Percentiles rank a stretch among this genome's conserved stretches.
phyloP scores from a whole-genome alignment of 2,888 invertebrate species.

The Lasioglossum calceatum region DNA sequence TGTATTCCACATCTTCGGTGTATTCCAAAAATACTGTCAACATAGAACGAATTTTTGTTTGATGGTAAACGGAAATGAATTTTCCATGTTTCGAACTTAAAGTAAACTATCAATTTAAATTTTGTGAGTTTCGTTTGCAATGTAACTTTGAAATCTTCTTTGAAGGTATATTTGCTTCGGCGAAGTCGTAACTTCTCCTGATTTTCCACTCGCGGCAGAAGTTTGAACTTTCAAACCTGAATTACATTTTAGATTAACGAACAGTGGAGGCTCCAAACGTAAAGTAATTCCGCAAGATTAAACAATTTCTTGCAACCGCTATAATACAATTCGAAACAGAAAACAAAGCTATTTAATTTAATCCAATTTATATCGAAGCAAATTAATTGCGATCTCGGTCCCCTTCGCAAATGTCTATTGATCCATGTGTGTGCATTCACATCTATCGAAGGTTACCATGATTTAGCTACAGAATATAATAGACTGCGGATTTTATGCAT shows the following conservation, averaged over 20 bases:
- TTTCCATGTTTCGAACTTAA: neutral
- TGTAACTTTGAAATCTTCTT: constrained; percentile 1
- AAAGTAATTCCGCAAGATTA: neutral
- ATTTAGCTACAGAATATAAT: neutral
- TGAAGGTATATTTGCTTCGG: neutral
- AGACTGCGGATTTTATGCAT: too few relatives aligned
- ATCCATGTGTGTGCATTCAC: too few relatives aligned
- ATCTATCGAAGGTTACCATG: neutral
- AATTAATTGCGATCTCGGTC: neutral
- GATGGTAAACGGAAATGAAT: neutral
- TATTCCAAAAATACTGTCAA: neutral
- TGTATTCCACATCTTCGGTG: too few relatives aligned
- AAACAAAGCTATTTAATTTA: neutral
- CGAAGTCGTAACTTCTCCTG: neutral
- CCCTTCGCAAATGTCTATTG: neutral
- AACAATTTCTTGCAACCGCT: neutral
- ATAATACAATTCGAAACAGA: neutral
- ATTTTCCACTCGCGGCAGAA: neutral
- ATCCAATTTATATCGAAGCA: neutral
- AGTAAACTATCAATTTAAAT: constrained; percentile 10
- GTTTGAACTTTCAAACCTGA: constrained; percentile 1
- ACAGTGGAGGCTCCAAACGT: neutral
- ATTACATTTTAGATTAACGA: neutral
- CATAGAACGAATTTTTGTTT: neutral
- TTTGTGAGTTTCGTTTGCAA: neutral